Base-by-base conservation (phyloP, 2,888 invertebrate genomes). In the Boloria euphrosyne region DNA sequence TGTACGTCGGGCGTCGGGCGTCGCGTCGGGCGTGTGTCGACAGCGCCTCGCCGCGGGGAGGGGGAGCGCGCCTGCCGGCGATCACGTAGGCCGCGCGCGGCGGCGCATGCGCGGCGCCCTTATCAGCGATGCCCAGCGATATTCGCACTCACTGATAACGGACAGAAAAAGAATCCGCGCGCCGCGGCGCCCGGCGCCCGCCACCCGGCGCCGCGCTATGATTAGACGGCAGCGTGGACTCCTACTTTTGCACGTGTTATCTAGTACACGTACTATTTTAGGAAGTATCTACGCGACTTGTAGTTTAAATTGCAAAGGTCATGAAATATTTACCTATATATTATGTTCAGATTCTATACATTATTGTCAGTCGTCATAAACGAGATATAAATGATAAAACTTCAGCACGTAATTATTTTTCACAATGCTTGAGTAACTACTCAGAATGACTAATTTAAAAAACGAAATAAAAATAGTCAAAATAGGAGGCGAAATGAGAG, bases 81-180 rank as follows among this genome's bases (percentile, higher is more conserved):
- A 90, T 91, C 91, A 91, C 91, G 91, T 91, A 91, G 86, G 90
- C 91, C 85, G 73, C 69, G 72, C 71, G 70, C 65, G 74, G 47
- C 51, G 14, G 86, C 90, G 90, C 89, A 86, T 85, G 90, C 89
- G 90, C 76, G 74, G 72, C 67, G 57, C 62, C 58, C 58, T 71
- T 86, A 88, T 88, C 86, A 75, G 69, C 71, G 82, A 85, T 85
- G 75, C 76, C 71, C 75, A 74, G 69, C 75, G 81, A 83, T 82
- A 82, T 59, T 59, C 71, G 57, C 57, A 31, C 47, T 43, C 54
- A 62, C 64, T 65, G 22, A 47, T 47, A 75, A 70, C 70, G 81
- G 85, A 85, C 75, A 76, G 70, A 75, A 75, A 70, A 74, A 80
- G 82, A 82, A 82, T 13, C n/a, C 70, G 46, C 47, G 22, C 70